A percentile compares a stretch with the other conserved stretches of the same genome.
These are phyloP conservation scores for Chalcis sispes DNA, from an alignment of 2,888 invertebrate species.

Conservation along the genomic window DNA sequence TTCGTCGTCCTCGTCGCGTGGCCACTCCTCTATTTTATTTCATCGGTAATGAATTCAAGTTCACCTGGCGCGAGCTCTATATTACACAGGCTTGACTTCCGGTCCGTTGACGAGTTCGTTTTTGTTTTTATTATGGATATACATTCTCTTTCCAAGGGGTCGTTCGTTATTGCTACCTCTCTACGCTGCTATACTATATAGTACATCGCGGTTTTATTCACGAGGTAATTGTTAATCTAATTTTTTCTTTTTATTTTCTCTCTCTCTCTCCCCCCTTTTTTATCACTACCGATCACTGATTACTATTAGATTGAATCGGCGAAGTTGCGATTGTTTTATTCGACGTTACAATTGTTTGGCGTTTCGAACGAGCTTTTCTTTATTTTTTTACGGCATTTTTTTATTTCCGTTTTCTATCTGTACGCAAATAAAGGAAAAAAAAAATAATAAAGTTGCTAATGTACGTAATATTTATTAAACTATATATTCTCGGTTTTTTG, in stretches of 20 bases:
- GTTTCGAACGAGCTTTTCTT: background rate
- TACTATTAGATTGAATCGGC: slow-evolving; percentile 13
- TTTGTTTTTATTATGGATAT: slow-evolving; percentile 15
- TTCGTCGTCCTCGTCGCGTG: slow-evolving; percentile 32
- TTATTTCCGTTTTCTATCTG: no score
- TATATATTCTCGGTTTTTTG: slow-evolving; percentile 4
- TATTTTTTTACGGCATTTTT: no score
- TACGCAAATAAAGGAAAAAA: no score
- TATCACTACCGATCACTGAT: slow-evolving; percentile 21
- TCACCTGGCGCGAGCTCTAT: slow-evolving; percentile 11
- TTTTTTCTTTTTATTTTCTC: background rate
- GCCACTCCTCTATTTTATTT: slow-evolving; percentile 29
- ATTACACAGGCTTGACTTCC: slow-evolving; percentile 16
- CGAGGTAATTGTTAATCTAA: slow-evolving; percentile 16
- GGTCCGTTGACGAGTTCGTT: slow-evolving; percentile 29
- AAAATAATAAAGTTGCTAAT: background rate
- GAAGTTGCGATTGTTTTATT: background rate
- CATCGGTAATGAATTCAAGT: slow-evolving; percentile 49
- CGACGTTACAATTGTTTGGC: no score
- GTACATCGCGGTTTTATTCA: slow-evolving; percentile 28
- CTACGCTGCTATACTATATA: no score
- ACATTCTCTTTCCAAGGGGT: background rate
- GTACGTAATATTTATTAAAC: slow-evolving; percentile 27
- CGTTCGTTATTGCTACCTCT: slow-evolving; percentile 31
- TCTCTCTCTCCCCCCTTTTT: background rate